These are phyloP conservation scores for Craseonycteris thonglongyai DNA, from an alignment of 2,113 vertebrate genomes.

Conservation along the genomic window DNA sequence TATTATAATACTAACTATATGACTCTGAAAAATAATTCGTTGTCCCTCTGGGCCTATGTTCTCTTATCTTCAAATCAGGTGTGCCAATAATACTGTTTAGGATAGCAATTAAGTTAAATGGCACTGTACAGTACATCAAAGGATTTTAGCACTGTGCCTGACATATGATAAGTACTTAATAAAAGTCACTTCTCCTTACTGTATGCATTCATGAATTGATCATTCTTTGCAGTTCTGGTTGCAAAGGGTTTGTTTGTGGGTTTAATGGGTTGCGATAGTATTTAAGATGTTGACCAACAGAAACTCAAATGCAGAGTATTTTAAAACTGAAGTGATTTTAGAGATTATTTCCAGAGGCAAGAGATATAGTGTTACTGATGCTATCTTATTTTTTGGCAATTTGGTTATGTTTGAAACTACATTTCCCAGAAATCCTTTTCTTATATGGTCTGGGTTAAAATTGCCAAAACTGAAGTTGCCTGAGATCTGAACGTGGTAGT, in stretches of 20 bases:
- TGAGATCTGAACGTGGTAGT: background rate
- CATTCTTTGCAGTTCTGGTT: background rate
- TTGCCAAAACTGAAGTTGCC: background rate
- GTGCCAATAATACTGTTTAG: background rate
- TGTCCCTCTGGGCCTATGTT: constrained; percentile 31
- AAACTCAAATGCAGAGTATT: background rate
- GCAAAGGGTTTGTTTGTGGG: background rate
- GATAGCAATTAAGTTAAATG: constrained; percentile 26
- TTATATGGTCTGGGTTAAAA: background rate
- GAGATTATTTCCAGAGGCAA: background rate
- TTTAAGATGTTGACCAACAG: background rate
- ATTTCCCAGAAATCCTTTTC: background rate
- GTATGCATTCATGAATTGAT: background rate
- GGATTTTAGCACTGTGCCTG: background rate
- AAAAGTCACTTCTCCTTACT: background rate
- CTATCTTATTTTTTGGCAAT: background rate
- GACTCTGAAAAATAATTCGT: constrained; percentile 18
- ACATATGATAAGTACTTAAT: constrained; percentile 18
- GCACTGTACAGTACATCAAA: background rate
- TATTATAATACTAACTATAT: constrained; percentile 1
- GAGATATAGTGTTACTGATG: background rate
- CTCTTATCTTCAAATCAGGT: constrained; percentile 16
- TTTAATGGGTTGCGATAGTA: background rate
- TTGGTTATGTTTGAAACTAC: background rate
- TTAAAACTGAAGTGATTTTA: background rate